phyloP scores from a whole-genome alignment of 2,797 vertebrate genomes.

The Galaxias olidus region DNA sequence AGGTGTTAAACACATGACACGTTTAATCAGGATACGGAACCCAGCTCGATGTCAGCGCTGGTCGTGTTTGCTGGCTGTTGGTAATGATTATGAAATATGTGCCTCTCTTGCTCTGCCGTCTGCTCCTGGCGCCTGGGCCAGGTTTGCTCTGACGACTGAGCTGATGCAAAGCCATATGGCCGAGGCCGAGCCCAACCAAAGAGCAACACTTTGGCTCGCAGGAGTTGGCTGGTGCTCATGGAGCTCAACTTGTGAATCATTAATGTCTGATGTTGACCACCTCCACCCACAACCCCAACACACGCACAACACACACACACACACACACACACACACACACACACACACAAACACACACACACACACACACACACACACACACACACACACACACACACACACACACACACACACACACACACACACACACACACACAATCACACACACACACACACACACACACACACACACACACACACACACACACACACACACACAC shows the following conservation, averaged over 20 bases:
- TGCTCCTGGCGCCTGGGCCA: neutral
- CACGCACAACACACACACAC: no score
- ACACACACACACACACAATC: neutral
- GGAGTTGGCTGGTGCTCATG: no score
- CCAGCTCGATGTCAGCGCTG: neutral
- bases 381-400: neutral
- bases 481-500: constrained; percentile 2
- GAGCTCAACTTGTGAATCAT: no score
- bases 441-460: no score
- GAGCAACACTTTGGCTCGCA: no score
- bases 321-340: neutral
- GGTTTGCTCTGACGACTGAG: neutral
- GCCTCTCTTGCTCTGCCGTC: neutral
- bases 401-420: neutral
- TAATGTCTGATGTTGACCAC: no score
- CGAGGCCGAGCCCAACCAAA: no score
- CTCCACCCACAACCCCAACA: no score
- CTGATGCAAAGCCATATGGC: no score
- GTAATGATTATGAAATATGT: neutral
- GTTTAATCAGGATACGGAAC: constrained; percentile 5
- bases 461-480: neutral
- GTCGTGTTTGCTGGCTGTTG: constrained; percentile 9
- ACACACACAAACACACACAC: neutral
- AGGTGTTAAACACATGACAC: constrained; percentile 8
- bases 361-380: constrained; percentile 2